Base-by-base conservation (phyloP, 2,797 vertebrate genomes). In the Protonibea diacanthus region DNA sequence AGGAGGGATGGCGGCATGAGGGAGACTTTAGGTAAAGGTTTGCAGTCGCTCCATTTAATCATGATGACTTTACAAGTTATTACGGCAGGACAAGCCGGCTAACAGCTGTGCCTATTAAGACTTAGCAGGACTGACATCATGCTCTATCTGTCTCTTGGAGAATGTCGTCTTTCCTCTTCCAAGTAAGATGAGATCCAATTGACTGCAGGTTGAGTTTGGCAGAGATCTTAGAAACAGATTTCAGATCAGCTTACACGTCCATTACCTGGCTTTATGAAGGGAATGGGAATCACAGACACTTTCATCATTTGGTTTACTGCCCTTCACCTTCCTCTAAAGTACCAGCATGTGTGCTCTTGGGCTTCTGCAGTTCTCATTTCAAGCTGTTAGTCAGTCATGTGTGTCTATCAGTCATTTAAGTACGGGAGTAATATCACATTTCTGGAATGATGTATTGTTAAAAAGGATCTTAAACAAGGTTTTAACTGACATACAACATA, bases 31-130 rank as follows among this genome's bases (percentile, higher is more conserved):
- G 44, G 15, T 53, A 52, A 68, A 67, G 33, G 33, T 21, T 63
- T 58, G 27, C 21, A 18, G 52, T 17, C 29, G 44, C 53, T 38
- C 66, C 29, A 60, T 69, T 78, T 83, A 84, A 74, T 78, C 55
- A 67, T 78, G 65, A 79, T 23, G 66, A 61, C 68, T 91, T 87
- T 74, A 73, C 64, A 76, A 51, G 42, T 71, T 61, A 75, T 48
- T 75, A 70, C 74, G 29, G 71, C 62, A 23, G 51, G 64, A 72
- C 38, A 77, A 85, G 71, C 56, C 40, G 65, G 67, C 57, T n/a
- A 64, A 77, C 80, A 87, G 79, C 89, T 89, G 82, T 48, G 65
- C 20, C 59, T 74, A 21, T 86, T 76, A 60, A 9, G 67, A 68
- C 59, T 71, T 51, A 48, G 53, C 66, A 63, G 27, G 60, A 52